Evolutionary conservation across 2,113 vertebrate species (phyloP).

Genomic region (Sphyrna mokarran): DNA sequence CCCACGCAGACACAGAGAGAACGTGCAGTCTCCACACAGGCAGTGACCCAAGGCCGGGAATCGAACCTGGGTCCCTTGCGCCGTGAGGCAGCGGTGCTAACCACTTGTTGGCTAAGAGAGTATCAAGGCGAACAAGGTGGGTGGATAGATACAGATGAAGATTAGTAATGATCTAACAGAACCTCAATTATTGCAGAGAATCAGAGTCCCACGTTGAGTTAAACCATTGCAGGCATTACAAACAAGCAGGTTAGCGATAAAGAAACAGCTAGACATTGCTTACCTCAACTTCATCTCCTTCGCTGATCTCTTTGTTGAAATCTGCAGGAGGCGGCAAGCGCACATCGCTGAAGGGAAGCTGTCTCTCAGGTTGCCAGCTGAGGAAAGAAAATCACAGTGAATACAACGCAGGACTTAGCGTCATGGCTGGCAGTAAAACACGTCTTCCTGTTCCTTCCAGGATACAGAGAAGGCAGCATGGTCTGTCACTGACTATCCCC

Average conservation of each 20-base stretch:
- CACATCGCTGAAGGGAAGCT: constrained; percentile 82
- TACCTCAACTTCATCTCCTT: constrained; percentile 90
- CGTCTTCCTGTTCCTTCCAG: constrained; percentile 41
- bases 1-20: too few relatives aligned
- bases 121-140: background rate
- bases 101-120: too few relatives aligned
- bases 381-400: constrained; percentile 2
- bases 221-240: background rate
- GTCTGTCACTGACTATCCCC: background rate
- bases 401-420: background rate
- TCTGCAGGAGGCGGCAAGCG: constrained; percentile 77
- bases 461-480: constrained; percentile 49
- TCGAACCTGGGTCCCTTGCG: too few relatives aligned
- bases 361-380: constrained; percentile 86
- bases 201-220: background rate
- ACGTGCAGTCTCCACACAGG: too few relatives aligned
- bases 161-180: too few relatives aligned
- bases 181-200: background rate
- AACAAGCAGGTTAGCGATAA: background rate
- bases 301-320: constrained; percentile 76
- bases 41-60: too few relatives aligned
- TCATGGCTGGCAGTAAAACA: background rate
- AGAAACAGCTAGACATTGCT: constrained; percentile 35
- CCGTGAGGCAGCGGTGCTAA: too few relatives aligned
- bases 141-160: too few relatives aligned